Percentiles rank a stretch among this genome's conserved stretches.
These are phyloP conservation scores for Sturnira hondurensis DNA, from an alignment of 2,113 vertebrate species.

Conservation along the genomic window DNA sequence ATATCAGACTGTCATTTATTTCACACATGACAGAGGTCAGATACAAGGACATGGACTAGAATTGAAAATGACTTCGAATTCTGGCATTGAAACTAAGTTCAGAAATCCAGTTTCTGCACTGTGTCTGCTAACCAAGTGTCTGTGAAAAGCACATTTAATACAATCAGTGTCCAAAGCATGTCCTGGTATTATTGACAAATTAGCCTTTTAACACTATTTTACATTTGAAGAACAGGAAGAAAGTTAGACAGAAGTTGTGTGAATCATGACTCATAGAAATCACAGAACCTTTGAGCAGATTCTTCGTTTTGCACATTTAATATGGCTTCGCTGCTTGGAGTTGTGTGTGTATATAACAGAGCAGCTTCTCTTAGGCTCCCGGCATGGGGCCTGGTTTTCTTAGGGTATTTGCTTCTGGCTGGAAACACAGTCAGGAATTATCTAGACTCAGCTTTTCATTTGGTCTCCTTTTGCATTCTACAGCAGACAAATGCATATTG, in stretches of 20 bases:
- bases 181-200: background rate
- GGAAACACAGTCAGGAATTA: background rate
- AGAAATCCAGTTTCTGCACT: background rate
- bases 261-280: background rate
- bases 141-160: background rate
- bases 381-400: background rate
- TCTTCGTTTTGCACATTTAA: background rate
- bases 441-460: background rate
- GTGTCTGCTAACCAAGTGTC: background rate
- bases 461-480: constrained; percentile 21
- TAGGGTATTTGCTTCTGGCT: background rate
- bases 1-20: background rate
- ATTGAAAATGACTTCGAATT: background rate
- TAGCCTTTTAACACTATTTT: background rate
- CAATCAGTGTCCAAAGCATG: background rate
- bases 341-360: background rate
- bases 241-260: background rate
- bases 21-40: constrained; percentile 7
- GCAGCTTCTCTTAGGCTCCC: background rate
- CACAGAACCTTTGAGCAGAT: background rate
- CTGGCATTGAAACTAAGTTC: background rate
- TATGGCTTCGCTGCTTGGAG: background rate
- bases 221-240: background rate
- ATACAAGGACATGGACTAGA: background rate
- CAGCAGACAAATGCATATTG: constrained; percentile 27